Evolutionary conservation across 2,797 vertebrate species (phyloP).

Genomic region (Lacerta viridis): DNA sequence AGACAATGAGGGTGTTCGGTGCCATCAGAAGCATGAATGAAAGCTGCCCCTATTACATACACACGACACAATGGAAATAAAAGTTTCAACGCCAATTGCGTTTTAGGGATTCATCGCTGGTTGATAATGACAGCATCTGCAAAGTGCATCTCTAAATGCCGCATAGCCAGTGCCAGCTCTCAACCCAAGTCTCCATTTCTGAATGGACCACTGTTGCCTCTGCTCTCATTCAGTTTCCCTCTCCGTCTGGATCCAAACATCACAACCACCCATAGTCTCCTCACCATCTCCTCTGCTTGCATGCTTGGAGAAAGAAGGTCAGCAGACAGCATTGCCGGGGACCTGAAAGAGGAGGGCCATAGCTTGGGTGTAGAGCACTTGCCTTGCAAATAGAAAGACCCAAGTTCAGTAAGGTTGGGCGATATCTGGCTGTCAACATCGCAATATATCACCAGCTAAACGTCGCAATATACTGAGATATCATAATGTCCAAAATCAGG

Average conservation of each 20-base stretch:
- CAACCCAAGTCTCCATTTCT: too few relatives aligned
- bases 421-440: too few relatives aligned
- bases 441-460: too few relatives aligned
- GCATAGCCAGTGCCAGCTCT: neutral
- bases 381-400: too few relatives aligned
- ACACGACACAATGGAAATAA: neutral
- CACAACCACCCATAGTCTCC: neutral
- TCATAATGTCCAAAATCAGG: too few relatives aligned
- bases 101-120: too few relatives aligned
- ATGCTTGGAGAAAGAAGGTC: neutral
- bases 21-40: slow-evolving; percentile 15
- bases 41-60: neutral
- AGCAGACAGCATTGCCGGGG: too few relatives aligned
- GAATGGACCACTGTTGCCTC: neutral
- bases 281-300: neutral
- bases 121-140: neutral
- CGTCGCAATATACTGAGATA: too few relatives aligned
- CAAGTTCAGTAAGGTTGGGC: too few relatives aligned
- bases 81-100: neutral
- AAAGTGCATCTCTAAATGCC: neutral
- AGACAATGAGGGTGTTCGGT: slow-evolving; percentile 11
- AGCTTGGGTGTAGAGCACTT: too few relatives aligned
- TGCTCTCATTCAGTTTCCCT: neutral
- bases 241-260: neutral
- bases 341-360: too few relatives aligned